A percentile compares a stretch with the other conserved stretches of the same genome.
phyloP scores from a whole-genome alignment of 2,888 invertebrate species.

The Drosophila stalkeri region DNA sequence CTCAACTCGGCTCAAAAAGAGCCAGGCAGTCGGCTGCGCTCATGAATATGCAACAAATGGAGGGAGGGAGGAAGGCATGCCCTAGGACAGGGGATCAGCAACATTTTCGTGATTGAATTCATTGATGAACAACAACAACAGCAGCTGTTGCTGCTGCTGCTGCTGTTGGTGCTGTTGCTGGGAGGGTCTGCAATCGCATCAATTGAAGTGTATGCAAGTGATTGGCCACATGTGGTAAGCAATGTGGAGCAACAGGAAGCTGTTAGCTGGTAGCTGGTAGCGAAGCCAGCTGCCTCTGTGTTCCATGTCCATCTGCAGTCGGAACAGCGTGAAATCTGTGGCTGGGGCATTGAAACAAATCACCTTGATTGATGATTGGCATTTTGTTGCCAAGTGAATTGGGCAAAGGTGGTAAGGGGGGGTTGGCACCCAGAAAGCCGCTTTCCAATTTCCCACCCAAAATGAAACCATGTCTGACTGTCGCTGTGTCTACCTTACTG shows the following conservation, averaged over 20 bases:
- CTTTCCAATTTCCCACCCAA: slow-evolving; percentile 16
- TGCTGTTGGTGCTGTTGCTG: not conserved
- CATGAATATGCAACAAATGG: slow-evolving; percentile 69
- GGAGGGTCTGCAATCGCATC: slow-evolving; percentile 27
- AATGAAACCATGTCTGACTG: not conserved
- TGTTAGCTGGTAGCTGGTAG: no score
- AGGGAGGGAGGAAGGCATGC: slow-evolving; percentile 31
- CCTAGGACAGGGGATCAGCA: slow-evolving; percentile 32
- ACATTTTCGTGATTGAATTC: slow-evolving; percentile 78
- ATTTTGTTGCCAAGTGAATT: slow-evolving; percentile 69
- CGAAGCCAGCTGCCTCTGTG: not conserved
- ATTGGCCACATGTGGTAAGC: slow-evolving; percentile 76
- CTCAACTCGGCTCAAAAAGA: slow-evolving; percentile 42
- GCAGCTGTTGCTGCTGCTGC: not conserved
- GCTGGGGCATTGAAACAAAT: slow-evolving; percentile 81
- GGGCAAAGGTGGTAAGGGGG: not conserved
- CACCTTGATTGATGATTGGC: slow-evolving; percentile 84
- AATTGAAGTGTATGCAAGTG: slow-evolving; percentile 74
- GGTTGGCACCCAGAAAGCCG: slow-evolving; percentile 1
- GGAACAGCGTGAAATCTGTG: slow-evolving; percentile 74
- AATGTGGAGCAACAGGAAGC: slow-evolving; percentile 49
- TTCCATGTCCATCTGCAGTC: slow-evolving; percentile 55
- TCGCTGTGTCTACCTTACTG: not conserved
- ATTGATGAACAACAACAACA: slow-evolving; percentile 75
- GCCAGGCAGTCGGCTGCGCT: slow-evolving; percentile 39